Evolutionary conservation across 1,140 invertebrate genomes (phyloP).

Genomic region (Neodiprion fabricii): DNA sequence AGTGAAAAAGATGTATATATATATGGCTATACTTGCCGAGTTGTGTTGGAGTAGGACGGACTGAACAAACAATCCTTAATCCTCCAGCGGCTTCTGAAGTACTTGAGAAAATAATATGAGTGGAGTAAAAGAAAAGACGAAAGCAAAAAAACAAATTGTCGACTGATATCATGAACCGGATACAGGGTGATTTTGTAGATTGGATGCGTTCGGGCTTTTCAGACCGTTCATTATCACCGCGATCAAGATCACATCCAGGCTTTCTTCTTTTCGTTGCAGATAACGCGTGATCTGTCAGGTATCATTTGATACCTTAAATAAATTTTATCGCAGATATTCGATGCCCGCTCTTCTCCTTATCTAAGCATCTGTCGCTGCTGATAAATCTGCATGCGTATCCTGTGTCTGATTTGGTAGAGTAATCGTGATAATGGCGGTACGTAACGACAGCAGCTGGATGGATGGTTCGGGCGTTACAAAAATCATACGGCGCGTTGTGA

Average conservation of each 20-base stretch:
- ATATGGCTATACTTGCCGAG: too few species aligned
- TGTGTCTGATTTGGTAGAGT: background rate
- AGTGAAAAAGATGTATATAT: too few species aligned
- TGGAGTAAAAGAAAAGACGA: background rate
- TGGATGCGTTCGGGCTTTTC: background rate
- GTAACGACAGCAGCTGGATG: background rate
- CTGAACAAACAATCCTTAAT: background rate
- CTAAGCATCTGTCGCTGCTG: background rate
- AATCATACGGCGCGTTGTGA: background rate
- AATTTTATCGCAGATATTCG: background rate
- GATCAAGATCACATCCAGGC: background rate
- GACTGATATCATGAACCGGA: background rate
- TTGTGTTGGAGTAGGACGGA: background rate
- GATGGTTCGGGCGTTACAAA: background rate
- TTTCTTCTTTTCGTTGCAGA: background rate
- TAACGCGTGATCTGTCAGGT: background rate
- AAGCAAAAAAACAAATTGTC: background rate
- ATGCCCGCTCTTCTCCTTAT: background rate
- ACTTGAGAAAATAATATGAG: too few species aligned
- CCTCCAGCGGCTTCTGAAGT: background rate
- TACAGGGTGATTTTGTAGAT: background rate
- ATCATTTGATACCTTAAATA: background rate
- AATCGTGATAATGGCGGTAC: background rate
- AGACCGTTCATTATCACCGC: background rate
- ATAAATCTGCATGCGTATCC: background rate